These are phyloP conservation scores for Mycalesis mineus DNA, from an alignment of 2,888 invertebrate genomes.

Conservation along the genomic window DNA sequence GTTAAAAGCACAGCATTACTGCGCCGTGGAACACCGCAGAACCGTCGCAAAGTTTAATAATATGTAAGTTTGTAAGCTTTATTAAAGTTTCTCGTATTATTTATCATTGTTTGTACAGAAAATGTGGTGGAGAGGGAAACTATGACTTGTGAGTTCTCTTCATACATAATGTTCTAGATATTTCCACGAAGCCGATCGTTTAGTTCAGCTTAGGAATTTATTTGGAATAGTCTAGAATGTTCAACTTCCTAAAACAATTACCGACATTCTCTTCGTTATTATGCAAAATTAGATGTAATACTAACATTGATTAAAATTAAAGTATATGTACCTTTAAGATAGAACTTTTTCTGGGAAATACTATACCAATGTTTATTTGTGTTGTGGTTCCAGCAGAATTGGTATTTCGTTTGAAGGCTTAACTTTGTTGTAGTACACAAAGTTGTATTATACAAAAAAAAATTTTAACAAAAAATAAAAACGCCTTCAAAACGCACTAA, in stretches of 20 bases:
- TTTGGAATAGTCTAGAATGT: not conserved
- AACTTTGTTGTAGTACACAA: no score
- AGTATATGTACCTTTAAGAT: no score
- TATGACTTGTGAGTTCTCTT: constrained; percentile 15
- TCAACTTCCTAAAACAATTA: not conserved
- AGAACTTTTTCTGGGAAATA: no score
- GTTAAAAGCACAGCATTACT: not conserved
- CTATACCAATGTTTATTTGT: no score
- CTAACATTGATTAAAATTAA: no score
- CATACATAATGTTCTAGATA: not conserved
- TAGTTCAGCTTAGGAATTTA: not conserved
- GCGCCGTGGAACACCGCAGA: not conserved
- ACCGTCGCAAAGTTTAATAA: constrained; percentile 18
- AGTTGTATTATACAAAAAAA: no score
- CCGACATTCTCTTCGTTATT: not conserved
- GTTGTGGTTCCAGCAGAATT: no score
- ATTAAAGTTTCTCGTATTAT: constrained; percentile 24
- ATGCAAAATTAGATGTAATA: no score
- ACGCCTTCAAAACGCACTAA: no score
- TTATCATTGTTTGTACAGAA: constrained; percentile 19
- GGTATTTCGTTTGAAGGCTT: no score
- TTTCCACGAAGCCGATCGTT: not conserved
- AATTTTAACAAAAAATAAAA: no score
- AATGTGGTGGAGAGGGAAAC: not conserved
- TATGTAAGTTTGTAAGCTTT: constrained; percentile 25